These are phyloP conservation scores for Gnathonemus longibarbis DNA, from an alignment of 2,113 vertebrate species.

Conservation along the genomic window DNA sequence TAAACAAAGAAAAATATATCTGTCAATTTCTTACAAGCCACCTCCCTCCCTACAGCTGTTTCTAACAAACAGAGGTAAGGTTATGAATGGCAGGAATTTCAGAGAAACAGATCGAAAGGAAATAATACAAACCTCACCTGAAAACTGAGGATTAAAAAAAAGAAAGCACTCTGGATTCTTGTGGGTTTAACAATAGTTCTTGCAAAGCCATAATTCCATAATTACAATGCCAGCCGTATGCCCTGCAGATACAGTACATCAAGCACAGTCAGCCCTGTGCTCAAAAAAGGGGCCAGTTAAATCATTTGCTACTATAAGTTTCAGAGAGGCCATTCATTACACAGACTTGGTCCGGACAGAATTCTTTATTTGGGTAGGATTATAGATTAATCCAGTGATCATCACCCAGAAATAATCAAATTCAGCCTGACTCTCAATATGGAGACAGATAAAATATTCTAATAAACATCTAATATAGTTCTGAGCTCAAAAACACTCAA, in stretches of 20 bases:
- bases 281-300: background rate
- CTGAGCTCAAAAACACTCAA: background rate
- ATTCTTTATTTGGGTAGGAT: background rate
- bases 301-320: background rate
- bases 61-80: background rate
- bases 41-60: background rate
- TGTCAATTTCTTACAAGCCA: background rate
- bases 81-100: background rate
- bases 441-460: background rate
- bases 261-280: background rate
- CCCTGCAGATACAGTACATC: background rate
- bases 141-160: background rate
- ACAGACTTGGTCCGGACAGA: background rate
- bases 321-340: background rate
- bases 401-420: background rate
- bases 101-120: background rate
- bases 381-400: background rate
- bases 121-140: background rate
- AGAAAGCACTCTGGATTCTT: background rate
- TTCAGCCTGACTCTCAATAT: background rate
- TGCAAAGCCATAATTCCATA: background rate
- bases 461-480: background rate
- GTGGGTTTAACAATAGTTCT: background rate
- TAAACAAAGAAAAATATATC: constrained; percentile 2
- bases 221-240: background rate